Conservation (phyloP, 2,113 vertebrate species). For the human (Homo sapiens) region DNA sequence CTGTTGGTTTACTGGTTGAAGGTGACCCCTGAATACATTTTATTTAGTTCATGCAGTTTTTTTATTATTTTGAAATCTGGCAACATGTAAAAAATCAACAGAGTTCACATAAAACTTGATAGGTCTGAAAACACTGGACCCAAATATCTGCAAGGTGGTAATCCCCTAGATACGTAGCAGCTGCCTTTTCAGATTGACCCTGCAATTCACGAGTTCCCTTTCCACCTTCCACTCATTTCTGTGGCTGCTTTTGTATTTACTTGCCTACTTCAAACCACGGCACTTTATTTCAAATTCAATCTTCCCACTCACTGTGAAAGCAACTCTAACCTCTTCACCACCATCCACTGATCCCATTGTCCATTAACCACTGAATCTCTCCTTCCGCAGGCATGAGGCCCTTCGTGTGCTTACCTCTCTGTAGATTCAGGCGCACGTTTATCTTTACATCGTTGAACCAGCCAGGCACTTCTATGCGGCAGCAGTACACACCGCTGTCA, state of each 20-base stretch:
- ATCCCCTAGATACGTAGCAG: neutral
- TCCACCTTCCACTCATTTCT: neutral
- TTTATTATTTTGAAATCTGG: neutral
- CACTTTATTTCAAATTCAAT: neutral
- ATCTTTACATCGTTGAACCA: slow-evolving; percentile 85
- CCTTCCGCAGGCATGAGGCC: no score
- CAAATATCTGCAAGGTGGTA: neutral
- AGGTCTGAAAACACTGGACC: neutral
- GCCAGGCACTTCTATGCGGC: slow-evolving; percentile 84
- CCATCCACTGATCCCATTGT: neutral
- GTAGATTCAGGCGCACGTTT: slow-evolving; percentile 76
- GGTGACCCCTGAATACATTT: neutral
- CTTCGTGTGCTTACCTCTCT: slow-evolving; percentile 27
- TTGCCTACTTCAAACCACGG: accelerated
- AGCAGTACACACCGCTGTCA: slow-evolving; percentile 84
- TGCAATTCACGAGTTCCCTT: neutral
- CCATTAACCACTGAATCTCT: no score
- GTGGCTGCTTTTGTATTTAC: no score
- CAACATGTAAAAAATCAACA: neutral
- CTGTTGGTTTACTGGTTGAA: neutral
- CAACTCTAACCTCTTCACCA: neutral
- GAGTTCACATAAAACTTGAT: neutral
- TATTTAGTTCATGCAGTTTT: neutral
- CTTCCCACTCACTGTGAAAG: neutral
- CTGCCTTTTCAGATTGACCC: neutral